These are phyloP conservation scores for Crocidura indochinensis DNA, from an alignment of 2,797 vertebrate species.

Conservation along the genomic window DNA sequence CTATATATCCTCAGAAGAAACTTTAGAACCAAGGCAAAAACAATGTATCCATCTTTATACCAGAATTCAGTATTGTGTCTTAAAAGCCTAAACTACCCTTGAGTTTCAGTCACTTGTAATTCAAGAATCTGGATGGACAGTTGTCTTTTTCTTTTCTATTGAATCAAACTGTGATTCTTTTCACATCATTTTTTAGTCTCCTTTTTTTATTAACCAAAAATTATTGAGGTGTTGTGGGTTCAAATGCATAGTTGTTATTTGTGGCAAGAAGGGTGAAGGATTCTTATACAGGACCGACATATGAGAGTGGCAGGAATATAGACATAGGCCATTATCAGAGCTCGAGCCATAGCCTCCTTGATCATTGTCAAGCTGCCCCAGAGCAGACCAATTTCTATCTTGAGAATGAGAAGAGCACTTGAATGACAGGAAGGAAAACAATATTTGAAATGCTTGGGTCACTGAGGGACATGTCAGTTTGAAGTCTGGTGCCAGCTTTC, in stretches of 20 bases:
- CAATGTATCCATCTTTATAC: conserved; percentile 45
- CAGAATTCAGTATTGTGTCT: conserved; percentile 17
- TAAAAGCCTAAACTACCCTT: conserved; percentile 22
- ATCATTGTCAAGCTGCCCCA: background rate
- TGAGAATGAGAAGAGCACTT: background rate
- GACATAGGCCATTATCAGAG: background rate
- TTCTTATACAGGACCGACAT: background rate
- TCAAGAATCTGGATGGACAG: conserved; percentile 10
- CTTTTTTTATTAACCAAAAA: conserved; percentile 14
- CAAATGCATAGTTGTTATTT: background rate
- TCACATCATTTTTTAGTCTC: background rate
- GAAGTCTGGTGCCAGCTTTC: background rate
- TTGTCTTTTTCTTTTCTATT: conserved; percentile 18
- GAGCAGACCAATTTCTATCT: background rate
- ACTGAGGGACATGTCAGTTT: background rate
- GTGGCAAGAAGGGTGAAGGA: background rate
- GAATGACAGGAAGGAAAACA: background rate
- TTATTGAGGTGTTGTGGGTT: conserved; percentile 26
- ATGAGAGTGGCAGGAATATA: background rate
- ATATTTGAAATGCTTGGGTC: background rate
- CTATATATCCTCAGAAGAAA: conserved; percentile 50
- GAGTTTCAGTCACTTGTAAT: background rate
- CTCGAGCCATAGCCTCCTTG: background rate
- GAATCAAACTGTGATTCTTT: background rate
- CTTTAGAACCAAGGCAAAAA: conserved; percentile 36